Base-by-base conservation (phyloP, 2,113 vertebrate species). In the Hystrix cristata region DNA sequence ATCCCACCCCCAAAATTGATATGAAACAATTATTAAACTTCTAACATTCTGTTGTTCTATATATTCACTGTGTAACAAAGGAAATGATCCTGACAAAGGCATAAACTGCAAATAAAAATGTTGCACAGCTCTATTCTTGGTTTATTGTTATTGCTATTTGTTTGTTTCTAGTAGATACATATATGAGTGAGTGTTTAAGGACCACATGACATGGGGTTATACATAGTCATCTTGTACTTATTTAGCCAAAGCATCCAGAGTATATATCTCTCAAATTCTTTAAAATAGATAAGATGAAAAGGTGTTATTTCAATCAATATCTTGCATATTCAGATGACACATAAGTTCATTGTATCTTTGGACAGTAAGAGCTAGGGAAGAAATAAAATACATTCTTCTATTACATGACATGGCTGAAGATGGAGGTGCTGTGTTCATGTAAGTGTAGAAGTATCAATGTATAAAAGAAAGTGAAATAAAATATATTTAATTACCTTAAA, bases 241-340 rank as follows among this genome's bases (percentile, higher is more conserved):
- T 74, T 86, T 78, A 87, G 29, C 51, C 14, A 84, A 2, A 31
- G 46, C 4, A 43, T 48, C 18, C 34, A 81, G 94, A 76, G 53
- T 69, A 48, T 80, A 4, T 46, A 38, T 60, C 89, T 95, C 25
- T 87, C 60, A 78, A 64, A 71, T 95, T 79, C 43, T 87, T 90
- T 87, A 55, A 92, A 92, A 55, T 80, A 90, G 83, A 82, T 48
- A 71, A 90, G 34, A 57, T 65, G n/a, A 72, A 87, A 95, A 31
- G 5, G 31, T 76, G 0, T 83, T 92, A 43, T 71, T 92, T 71
- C n/a, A 90, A 0, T 78, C n/a, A 86, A 12, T 71, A 12, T 62
- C 13, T 38, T 83, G 13, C 29, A 34, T 67, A 69, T 38, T 19
- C 78, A 31, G 87, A 51, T 95, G 38, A 65, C 19, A 83, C 27